phyloP scores from a whole-genome alignment of 2,113 vertebrate genomes.

The Callithrix jacchus region DNA sequence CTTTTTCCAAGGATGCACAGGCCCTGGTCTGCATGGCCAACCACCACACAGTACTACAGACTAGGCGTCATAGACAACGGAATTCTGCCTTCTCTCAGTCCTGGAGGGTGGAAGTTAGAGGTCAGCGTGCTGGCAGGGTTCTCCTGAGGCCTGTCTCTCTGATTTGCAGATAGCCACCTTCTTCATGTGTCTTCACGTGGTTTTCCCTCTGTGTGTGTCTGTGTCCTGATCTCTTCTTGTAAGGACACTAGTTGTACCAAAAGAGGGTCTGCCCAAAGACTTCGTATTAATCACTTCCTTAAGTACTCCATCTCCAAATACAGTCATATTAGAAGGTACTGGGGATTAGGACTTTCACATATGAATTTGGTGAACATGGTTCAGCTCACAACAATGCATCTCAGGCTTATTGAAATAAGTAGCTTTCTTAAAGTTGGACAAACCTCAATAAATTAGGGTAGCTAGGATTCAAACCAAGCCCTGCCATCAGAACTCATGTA shows the following conservation, averaged over 20 bases:
- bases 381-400: fast-evolving
- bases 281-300: not conserved
- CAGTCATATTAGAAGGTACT: too few relatives aligned
- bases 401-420: too few relatives aligned
- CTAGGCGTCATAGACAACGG: fast-evolving
- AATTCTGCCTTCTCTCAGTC: fast-evolving
- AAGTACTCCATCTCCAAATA: not conserved
- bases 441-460: fast-evolving
- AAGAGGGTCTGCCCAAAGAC: not conserved
- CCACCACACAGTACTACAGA: not conserved
- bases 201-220: not conserved
- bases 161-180: fast-evolving
- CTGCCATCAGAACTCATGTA: not conserved
- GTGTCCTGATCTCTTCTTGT: not conserved
- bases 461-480: not conserved
- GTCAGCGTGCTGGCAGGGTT: fast-evolving
- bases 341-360: fast-evolving
- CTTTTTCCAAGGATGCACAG: fast-evolving
- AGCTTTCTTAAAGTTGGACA: not conserved
- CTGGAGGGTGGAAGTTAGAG: fast-evolving
- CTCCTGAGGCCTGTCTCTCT: fast-evolving
- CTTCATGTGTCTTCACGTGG: fast-evolving
- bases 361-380: fast-evolving
- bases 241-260: not conserved
- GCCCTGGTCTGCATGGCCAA: fast-evolving